Conservation (phyloP, 1,140 invertebrate species). For the Ptiloglossa arizonensis region DNA sequence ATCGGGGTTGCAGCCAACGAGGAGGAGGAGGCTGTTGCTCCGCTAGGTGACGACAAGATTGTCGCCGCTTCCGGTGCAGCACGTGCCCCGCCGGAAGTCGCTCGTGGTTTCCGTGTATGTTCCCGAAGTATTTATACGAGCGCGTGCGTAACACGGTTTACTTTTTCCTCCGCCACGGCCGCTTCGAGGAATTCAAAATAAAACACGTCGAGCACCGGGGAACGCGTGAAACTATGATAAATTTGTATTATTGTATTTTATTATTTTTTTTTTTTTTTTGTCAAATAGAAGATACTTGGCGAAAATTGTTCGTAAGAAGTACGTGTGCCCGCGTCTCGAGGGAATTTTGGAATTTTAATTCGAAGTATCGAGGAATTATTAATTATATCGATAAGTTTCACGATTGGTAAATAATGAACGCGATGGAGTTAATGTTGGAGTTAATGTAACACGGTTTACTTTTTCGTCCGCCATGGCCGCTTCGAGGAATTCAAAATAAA, state of each 20-base stretch:
- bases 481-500: conserved; percentile 9
- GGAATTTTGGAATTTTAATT: too few species aligned
- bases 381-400: too few species aligned
- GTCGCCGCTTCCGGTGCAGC: conserved; percentile 72
- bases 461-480: conserved; percentile 6
- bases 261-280: too few species aligned
- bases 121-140: conserved; percentile 61
- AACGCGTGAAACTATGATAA: too few species aligned
- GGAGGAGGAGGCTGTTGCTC: conserved; percentile 22
- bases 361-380: too few species aligned
- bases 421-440: too few species aligned
- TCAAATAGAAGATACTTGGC: too few species aligned
- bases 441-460: conserved; percentile 13
- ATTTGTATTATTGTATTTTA: too few species aligned
- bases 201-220: too few species aligned
- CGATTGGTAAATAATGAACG: too few species aligned
- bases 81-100: conserved; percentile 73
- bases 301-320: too few species aligned
- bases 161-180: conserved; percentile 14
- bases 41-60: conserved; percentile 70
- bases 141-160: conserved; percentile 13
- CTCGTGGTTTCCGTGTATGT: conserved; percentile 54
- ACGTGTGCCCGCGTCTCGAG: too few species aligned
- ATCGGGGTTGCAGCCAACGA: conserved; percentile 25
- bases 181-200: conserved; percentile 5